Evolutionary conservation across 1,140 invertebrate genomes (phyloP).

Genomic region (Saccostrea echinata): DNA sequence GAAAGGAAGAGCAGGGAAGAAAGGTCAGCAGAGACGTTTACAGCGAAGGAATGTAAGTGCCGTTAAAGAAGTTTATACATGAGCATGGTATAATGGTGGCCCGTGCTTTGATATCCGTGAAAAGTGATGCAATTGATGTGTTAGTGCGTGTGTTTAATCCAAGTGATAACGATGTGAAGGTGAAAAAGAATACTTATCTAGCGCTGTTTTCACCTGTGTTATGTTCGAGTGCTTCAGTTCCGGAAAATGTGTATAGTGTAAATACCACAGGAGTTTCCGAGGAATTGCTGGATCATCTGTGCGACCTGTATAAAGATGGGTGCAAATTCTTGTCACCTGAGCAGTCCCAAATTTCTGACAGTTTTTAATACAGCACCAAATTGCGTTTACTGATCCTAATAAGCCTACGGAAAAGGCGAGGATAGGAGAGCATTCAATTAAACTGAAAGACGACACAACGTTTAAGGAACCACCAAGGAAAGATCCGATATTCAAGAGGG

Average conservation of each 20-base stretch:
- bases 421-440: too few species aligned
- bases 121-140: neutral
- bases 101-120: neutral
- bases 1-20: neutral
- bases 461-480: too few species aligned
- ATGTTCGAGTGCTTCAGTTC: neutral
- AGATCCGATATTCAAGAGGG: too few species aligned
- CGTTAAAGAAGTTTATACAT: constrained; percentile 27
- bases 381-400: too few species aligned
- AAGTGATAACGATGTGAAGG: neutral
- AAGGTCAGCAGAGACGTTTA: neutral
- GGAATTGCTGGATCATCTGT: constrained; percentile 16
- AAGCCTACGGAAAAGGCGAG: too few species aligned
- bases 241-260: neutral
- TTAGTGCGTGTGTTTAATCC: neutral
- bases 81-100: neutral
- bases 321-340: constrained; percentile 27
- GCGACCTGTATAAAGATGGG: constrained; percentile 19
- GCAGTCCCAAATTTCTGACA: neutral
- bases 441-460: too few species aligned
- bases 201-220: constrained; percentile 6
- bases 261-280: neutral
- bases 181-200: constrained; percentile 28
- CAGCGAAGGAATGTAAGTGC: neutral
- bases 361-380: too few species aligned